Evolutionary conservation across 2,888 invertebrate species (phyloP).

Genomic region (Lithophane ornitopus): DNA sequence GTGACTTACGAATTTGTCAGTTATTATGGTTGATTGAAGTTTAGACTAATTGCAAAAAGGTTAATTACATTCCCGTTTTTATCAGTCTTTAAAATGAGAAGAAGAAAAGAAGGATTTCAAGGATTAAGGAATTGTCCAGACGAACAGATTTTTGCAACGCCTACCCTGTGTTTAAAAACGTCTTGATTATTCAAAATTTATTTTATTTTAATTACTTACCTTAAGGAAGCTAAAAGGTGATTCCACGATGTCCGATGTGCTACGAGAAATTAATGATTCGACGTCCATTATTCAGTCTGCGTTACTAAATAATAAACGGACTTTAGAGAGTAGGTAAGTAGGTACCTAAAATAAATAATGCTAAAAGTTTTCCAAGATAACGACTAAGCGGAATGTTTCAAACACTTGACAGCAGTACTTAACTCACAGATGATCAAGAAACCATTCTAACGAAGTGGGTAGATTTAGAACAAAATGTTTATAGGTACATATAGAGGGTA

Average conservation of each 20-base stretch:
- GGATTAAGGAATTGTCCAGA: background rate
- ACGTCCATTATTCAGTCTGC: conserved; percentile 43
- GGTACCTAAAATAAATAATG: conserved; percentile 3
- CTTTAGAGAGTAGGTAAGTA: background rate
- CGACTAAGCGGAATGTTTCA: conserved; percentile 11
- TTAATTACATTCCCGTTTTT: background rate
- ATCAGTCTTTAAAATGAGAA: background rate
- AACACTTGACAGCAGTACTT: conserved; percentile 15
- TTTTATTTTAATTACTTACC: conserved; percentile 25
- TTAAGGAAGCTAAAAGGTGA: conserved; percentile 32
- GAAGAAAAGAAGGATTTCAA: background rate
- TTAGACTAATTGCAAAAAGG: background rate
- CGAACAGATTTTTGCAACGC: background rate
- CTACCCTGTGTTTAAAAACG: background rate
- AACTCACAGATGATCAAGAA: conserved; percentile 14
- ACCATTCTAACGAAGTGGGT: conserved; percentile 13
- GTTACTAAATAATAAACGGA: conserved; percentile 9
- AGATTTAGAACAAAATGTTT: conserved; percentile 7
- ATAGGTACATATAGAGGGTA: conserved; percentile 14
- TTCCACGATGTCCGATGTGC: conserved; percentile 22
- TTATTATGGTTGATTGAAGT: background rate
- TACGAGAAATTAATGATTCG: conserved; percentile 35
- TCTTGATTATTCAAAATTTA: background rate
- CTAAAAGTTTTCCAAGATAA: conserved; percentile 20
- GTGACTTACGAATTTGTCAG: background rate